Conservation (phyloP, 1,140 invertebrate genomes). For the Danaus plexippus region DNA sequence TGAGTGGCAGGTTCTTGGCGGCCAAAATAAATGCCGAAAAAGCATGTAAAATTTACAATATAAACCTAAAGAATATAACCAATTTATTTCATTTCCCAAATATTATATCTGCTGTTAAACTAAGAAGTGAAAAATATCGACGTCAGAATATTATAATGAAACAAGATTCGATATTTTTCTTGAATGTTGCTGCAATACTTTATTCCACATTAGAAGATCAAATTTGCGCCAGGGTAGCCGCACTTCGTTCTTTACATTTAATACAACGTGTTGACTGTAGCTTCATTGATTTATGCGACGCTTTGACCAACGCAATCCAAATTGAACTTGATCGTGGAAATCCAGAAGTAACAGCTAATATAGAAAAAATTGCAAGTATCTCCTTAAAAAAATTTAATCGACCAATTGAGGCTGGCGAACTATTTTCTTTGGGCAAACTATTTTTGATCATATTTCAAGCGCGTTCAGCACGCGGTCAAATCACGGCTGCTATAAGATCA, state of each 20-base stretch:
- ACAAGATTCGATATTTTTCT: constrained; percentile 54
- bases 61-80: constrained; percentile 44
- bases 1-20: constrained; percentile 32
- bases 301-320: constrained; percentile 47
- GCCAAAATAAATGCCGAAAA: constrained; percentile 47
- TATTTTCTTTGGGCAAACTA: constrained; percentile 57
- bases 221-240: constrained; percentile 39
- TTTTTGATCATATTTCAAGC: constrained; percentile 53
- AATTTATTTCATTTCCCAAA: constrained; percentile 37
- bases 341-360: constrained; percentile 39
- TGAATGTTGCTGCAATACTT: constrained; percentile 53
- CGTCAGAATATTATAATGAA: constrained; percentile 34
- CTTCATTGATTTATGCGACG: constrained; percentile 47
- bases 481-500: constrained; percentile 46
- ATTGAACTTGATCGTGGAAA: constrained; percentile 47
- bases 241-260: constrained; percentile 42
- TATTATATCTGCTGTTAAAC: constrained; percentile 28
- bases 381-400: constrained; percentile 31
- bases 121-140: constrained; percentile 38
- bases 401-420: constrained; percentile 47
- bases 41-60: constrained; percentile 39
- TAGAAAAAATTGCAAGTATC: constrained; percentile 40
- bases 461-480: constrained; percentile 42
- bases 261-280: constrained; percentile 44
- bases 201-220: constrained; percentile 47